Evolutionary conservation across 2,113 vertebrate species (phyloP).

Genomic region (Notechis scutatus): DNA sequence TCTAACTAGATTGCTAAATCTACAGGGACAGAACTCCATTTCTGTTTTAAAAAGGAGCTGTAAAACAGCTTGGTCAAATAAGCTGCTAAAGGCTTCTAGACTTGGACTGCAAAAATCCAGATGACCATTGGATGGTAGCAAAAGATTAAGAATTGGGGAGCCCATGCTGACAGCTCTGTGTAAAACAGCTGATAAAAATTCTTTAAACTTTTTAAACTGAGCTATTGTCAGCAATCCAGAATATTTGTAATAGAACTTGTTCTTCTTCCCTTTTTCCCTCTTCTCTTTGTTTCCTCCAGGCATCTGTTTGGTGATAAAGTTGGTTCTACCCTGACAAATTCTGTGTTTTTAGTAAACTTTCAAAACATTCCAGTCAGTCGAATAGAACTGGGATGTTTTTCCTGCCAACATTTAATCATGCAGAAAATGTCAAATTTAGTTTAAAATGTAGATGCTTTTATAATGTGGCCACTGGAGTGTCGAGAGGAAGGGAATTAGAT

Average conservation of each 20-base stretch:
- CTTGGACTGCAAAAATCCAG: neutral
- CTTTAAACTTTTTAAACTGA: neutral
- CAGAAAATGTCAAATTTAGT: constrained; percentile 72
- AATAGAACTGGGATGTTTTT: constrained; percentile 53
- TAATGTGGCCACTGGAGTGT: constrained; percentile 62
- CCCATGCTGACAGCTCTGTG: neutral
- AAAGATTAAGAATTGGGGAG: neutral
- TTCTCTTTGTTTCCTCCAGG: neutral
- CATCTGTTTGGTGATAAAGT: constrained; percentile 11
- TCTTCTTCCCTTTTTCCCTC: fast-evolving
- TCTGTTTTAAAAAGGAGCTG: neutral
- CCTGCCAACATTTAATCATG: constrained; percentile 73
- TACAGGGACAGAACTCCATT: neutral
- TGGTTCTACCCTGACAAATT: constrained; percentile 55
- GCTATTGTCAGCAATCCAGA: neutral
- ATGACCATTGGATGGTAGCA: neutral
- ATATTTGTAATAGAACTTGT: neutral
- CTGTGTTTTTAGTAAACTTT: constrained; percentile 62
- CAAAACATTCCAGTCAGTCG: constrained; percentile 65
- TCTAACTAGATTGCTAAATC: neutral
- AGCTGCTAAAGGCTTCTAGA: neutral
- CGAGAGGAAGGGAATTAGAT: constrained; percentile 38
- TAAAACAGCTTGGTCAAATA: neutral
- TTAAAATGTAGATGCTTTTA: constrained; percentile 70
- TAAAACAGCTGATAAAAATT: neutral